Evolutionary conservation across 2,113 vertebrate genomes (phyloP).

Genomic region (Bucco capensis): DNA sequence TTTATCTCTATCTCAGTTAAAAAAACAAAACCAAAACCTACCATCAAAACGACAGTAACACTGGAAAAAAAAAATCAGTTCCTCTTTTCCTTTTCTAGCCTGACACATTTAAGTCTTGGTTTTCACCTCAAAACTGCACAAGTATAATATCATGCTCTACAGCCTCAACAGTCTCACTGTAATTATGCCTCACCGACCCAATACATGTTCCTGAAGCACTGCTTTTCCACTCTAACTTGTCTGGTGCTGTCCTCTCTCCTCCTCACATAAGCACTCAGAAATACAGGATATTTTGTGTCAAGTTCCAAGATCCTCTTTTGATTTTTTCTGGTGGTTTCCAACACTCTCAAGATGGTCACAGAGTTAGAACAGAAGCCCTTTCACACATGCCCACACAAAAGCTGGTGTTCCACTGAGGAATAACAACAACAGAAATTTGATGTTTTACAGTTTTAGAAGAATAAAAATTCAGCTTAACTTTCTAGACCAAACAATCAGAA

Average conservation of each 20-base stretch:
- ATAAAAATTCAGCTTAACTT: neutral
- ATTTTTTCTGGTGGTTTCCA: slow-evolving; percentile 7
- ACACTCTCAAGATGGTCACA: neutral
- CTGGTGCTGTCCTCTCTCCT: neutral
- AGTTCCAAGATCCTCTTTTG: neutral
- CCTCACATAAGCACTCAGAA: neutral
- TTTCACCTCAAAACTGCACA: neutral
- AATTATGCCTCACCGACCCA: neutral
- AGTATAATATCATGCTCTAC: rapidly evolving
- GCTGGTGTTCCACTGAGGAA: neutral
- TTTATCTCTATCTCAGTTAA: neutral
- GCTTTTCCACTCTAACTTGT: neutral
- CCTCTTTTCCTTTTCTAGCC: neutral
- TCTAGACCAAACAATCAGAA: neutral
- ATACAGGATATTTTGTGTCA: neutral
- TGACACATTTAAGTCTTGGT: neutral
- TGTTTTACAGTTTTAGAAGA: neutral
- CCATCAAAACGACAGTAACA: neutral
- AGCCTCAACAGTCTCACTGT: neutral
- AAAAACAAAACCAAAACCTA: neutral
- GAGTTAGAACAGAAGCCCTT: neutral
- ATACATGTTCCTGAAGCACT: neutral
- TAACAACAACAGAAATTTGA: neutral
- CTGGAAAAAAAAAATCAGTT: neutral
- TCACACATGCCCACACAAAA: neutral